Evolutionary conservation across 2,113 vertebrate genomes (phyloP).

Genomic region (Syrmaticus mikado): DNA sequence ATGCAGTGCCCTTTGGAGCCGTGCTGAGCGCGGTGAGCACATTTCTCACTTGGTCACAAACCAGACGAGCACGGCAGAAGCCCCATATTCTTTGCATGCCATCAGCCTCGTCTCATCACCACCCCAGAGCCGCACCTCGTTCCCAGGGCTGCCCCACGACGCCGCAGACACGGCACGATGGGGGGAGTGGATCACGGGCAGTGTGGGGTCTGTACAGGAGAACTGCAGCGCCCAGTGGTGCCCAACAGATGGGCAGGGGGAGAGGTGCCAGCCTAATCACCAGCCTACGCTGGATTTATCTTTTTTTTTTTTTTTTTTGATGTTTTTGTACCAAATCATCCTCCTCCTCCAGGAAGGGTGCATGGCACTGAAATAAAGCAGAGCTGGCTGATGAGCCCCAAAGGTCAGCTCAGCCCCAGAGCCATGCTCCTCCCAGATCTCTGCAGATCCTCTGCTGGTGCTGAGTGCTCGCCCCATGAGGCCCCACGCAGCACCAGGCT

Average conservation of each 20-base stretch:
- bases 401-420: not conserved
- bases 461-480: not conserved
- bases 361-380: not conserved
- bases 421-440: not conserved
- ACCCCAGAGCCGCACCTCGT: not conserved
- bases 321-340: not conserved
- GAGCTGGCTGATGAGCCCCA: not conserved
- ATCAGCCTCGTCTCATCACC: not conserved
- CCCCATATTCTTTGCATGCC: rapidly evolving
- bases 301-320: not conserved
- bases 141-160: not conserved
- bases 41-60: not conserved
- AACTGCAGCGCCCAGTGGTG: not conserved
- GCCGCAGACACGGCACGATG: rapidly evolving
- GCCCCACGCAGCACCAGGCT: not conserved
- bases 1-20: not conserved
- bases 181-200: not conserved
- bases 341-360: not conserved
- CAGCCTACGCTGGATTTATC: not conserved
- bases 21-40: rapidly evolving
- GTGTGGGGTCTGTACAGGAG: rapidly evolving
- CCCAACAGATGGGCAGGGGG: not conserved
- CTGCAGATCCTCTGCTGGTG: not conserved
- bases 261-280: not conserved
- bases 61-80: not conserved